phyloP scores from a whole-genome alignment of 2,797 vertebrate genomes.

The Sphenopsis melanotis region DNA sequence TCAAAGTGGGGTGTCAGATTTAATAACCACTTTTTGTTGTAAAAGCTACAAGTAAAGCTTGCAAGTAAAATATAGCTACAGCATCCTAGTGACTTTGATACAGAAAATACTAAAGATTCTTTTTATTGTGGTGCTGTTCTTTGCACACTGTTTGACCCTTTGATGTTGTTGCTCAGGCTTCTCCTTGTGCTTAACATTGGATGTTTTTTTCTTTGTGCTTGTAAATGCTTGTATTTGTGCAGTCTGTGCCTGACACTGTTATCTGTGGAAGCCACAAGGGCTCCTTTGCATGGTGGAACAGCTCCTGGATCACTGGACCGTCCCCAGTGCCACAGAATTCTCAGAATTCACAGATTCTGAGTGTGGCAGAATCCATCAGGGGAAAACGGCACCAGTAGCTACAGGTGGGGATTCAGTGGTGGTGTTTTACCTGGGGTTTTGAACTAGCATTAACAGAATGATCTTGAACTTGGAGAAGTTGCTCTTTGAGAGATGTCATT shows the following conservation, averaged over 20 bases:
- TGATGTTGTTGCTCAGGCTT: no score
- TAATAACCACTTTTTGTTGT: background rate
- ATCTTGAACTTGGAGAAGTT: background rate
- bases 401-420: background rate
- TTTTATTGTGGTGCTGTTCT: background rate
- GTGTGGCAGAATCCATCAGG: background rate
- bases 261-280: background rate
- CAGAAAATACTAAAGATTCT: background rate
- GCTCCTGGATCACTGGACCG: background rate
- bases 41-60: background rate
- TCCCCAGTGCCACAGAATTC: background rate
- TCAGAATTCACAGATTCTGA: background rate
- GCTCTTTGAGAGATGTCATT: background rate
- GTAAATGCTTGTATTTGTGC: background rate
- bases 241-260: background rate
- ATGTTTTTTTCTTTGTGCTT: background rate
- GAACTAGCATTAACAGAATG: background rate
- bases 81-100: background rate
- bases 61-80: background rate
- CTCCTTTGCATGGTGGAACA: background rate
- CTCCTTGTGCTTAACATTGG: no score
- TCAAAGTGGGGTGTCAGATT: background rate
- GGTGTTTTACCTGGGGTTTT: background rate
- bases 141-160: background rate
- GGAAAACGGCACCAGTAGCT: rapidly evolving